A percentile compares a stretch with the other conserved stretches of the same genome.
phyloP scores from a whole-genome alignment of 2,797 vertebrate genomes.

The Microtus obscurus region DNA sequence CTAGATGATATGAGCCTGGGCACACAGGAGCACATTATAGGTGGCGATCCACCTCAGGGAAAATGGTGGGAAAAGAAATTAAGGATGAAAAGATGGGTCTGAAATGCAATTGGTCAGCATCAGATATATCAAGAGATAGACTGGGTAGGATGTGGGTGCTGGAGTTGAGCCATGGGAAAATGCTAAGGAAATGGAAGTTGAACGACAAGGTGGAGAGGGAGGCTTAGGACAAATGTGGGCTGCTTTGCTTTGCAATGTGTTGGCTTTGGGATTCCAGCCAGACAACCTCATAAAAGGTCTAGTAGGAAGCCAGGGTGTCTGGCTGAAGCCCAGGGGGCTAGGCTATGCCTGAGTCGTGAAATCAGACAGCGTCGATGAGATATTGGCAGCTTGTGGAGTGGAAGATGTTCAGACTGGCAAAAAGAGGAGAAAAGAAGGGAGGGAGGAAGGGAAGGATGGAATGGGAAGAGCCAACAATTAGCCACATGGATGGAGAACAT shows the following conservation, averaged over 20 bases:
- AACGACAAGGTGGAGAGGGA: neutral
- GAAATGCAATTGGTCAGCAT: neutral
- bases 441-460: accelerated
- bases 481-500: neutral
- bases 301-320: neutral
- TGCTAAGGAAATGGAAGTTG: neutral
- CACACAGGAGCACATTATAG: neutral
- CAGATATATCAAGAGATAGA: neutral
- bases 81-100: neutral
- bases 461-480: neutral
- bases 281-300: neutral
- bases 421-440: neutral
- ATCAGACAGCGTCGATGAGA: neutral
- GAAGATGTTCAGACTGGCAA: neutral
- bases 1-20: neutral
- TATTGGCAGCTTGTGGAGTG: neutral
- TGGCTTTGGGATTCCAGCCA: neutral
- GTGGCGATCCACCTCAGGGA: neutral
- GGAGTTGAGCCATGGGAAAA: neutral
- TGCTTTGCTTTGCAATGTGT: neutral
- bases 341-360: neutral
- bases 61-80: neutral
- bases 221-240: neutral
- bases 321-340: neutral
- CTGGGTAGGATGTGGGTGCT: neutral